Conservation (phyloP, 2,888 invertebrate genomes). For the Brachyptera risi region DNA sequence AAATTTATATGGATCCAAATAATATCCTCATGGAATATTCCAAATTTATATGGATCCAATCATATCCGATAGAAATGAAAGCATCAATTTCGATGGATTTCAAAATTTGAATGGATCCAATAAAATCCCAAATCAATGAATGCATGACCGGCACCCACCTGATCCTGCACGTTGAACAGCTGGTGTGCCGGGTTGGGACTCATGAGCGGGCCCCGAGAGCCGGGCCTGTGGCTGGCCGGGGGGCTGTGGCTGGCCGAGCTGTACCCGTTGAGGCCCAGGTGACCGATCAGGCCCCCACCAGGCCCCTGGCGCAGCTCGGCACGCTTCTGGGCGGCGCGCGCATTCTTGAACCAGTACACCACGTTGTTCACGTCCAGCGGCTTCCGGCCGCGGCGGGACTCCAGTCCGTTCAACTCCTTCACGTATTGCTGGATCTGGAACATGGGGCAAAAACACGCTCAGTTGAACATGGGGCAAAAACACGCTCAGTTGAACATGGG, state of each 20-base stretch:
- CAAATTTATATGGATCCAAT: too few relatives aligned
- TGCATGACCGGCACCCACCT: slow-evolving; percentile 28
- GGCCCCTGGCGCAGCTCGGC: slow-evolving; percentile 54
- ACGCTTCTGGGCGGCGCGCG: slow-evolving; percentile 90
- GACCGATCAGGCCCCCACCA: background rate
- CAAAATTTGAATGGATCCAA: too few relatives aligned
- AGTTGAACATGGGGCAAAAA: too few relatives aligned
- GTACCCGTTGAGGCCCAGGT: slow-evolving; percentile 47
- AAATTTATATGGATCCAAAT: too few relatives aligned
- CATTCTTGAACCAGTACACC: slow-evolving; percentile 97
- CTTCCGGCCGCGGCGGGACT: slow-evolving; percentile 87
- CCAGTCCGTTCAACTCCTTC: slow-evolving; percentile 85
- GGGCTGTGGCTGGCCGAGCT: slow-evolving; percentile 61
- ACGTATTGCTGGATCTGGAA: slow-evolving; percentile 84
- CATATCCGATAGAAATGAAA: too few relatives aligned
- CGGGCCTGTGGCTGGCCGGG: slow-evolving; percentile 41
- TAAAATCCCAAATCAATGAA: too few relatives aligned
- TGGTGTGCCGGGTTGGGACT: slow-evolving; percentile 14
- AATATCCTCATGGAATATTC: too few relatives aligned
- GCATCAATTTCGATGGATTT: too few relatives aligned
- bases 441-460: too few relatives aligned
- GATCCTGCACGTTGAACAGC: slow-evolving; percentile 15
- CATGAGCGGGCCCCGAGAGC: slow-evolving; percentile 16
- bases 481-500: too few relatives aligned
- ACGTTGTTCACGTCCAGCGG: slow-evolving; percentile 94